Evolutionary conservation across 2,797 vertebrate genomes (phyloP).

Genomic region (Nothura maculosa): DNA sequence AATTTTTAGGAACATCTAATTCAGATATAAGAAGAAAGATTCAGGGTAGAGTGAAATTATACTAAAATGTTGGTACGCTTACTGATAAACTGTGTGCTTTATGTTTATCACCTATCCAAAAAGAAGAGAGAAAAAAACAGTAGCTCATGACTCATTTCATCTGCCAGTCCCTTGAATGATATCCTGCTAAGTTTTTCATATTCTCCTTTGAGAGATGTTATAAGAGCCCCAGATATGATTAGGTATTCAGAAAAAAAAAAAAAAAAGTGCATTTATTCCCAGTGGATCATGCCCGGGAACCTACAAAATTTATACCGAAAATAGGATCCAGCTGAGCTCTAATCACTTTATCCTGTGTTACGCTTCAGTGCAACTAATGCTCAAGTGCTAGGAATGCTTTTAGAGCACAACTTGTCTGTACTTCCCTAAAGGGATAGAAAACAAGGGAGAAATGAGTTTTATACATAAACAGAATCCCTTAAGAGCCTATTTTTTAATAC

Average conservation of each 20-base stretch:
- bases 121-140: background rate
- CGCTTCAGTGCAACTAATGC: constrained; percentile 23
- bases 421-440: constrained; percentile 49
- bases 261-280: constrained; percentile 52
- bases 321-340: constrained; percentile 68
- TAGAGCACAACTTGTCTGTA: background rate
- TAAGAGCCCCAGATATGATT: constrained; percentile 44
- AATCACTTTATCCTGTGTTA: constrained; percentile 47
- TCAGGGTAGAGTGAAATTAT: background rate
- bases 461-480: background rate
- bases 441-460: constrained; percentile 13
- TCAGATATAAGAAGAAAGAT: background rate
- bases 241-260: constrained; percentile 65
- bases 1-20: background rate
- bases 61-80: background rate
- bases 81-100: background rate
- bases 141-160: constrained; percentile 9
- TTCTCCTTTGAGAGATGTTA: constrained; percentile 11
- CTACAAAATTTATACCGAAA: constrained; percentile 63
- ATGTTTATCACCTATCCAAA: background rate
- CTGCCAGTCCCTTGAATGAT: constrained; percentile 23
- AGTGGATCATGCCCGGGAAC: background rate
- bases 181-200: constrained; percentile 43
- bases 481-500: background rate
- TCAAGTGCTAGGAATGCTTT: constrained; percentile 38